phyloP scores from a whole-genome alignment of 2,888 invertebrate genomes.

The Phania funesta region DNA sequence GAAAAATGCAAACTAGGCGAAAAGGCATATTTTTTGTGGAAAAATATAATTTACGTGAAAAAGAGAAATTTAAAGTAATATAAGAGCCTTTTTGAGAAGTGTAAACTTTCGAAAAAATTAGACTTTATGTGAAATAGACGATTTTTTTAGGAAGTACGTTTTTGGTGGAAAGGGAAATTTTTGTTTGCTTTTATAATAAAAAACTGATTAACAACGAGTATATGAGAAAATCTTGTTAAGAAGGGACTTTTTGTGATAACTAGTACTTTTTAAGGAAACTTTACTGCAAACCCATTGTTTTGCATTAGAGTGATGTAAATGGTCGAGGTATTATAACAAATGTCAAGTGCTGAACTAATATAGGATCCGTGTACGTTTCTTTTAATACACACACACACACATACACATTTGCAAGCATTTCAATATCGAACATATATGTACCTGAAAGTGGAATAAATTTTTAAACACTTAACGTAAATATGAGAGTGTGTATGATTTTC shows the following conservation, averaged over 20 bases:
- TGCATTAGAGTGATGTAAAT: background rate
- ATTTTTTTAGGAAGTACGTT: too few species aligned
- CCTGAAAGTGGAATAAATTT: conserved; percentile 60
- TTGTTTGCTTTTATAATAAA: too few species aligned
- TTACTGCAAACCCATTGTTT: background rate
- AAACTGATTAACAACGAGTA: too few species aligned
- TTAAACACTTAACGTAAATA: conserved; percentile 50
- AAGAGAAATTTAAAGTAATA: background rate
- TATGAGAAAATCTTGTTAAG: too few species aligned
- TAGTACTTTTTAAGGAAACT: too few species aligned
- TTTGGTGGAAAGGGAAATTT: too few species aligned
- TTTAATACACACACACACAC: background rate
- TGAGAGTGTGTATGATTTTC: background rate
- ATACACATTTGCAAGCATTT: conserved; percentile 4
- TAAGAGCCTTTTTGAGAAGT: background rate
- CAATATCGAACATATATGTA: conserved; percentile 24
- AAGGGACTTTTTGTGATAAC: too few species aligned
- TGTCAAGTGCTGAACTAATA: conserved; percentile 34
- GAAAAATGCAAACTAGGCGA: too few species aligned
- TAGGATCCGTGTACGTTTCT: too few species aligned
- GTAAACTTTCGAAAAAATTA: background rate
- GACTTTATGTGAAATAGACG: too few species aligned
- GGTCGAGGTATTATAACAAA: conserved; percentile 34
- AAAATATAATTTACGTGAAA: background rate
- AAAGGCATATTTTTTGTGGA: too few species aligned